Percentiles rank a stretch among this genome's conserved stretches.
phyloP scores from a whole-genome alignment of 2,888 invertebrate species.

The Antheraea assamensis region DNA sequence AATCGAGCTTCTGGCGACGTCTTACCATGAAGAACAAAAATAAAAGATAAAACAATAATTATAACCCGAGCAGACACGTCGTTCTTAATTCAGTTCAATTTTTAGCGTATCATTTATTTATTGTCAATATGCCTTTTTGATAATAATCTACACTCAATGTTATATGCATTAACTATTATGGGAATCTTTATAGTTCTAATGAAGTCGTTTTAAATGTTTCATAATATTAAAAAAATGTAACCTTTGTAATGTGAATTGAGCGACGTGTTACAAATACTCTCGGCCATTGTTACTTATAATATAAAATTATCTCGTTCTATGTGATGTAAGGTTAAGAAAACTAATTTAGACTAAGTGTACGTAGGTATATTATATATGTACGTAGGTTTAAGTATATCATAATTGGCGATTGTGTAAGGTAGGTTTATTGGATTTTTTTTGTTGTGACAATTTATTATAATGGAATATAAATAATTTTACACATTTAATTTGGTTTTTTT shows the following conservation, averaged over 20 bases:
- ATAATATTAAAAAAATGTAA: slow-evolving; percentile 25
- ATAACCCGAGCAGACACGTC: slow-evolving; percentile 42
- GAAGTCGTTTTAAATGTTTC: slow-evolving; percentile 26
- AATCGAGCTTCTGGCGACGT: slow-evolving; percentile 86
- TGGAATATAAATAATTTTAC: slow-evolving; percentile 79
- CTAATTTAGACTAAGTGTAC: slow-evolving; percentile 59
- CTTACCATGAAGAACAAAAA: slow-evolving; percentile 87
- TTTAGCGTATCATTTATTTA: slow-evolving; percentile 22
- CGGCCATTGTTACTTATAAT: slow-evolving; percentile 70
- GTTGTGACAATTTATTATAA: slow-evolving; percentile 77
- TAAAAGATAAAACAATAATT: slow-evolving; percentile 80
- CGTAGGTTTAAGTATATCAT: slow-evolving; percentile 57
- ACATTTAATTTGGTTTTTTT: slow-evolving; percentile 48
- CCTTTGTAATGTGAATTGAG: slow-evolving; percentile 53
- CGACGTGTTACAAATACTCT: slow-evolving; percentile 49
- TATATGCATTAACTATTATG: slow-evolving; percentile 24
- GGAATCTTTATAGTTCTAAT: slow-evolving; percentile 38
- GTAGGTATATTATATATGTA: slow-evolving; percentile 38
- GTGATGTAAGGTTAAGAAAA: slow-evolving; percentile 79
- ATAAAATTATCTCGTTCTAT: slow-evolving; percentile 76
- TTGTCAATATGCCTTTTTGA: slow-evolving; percentile 19
- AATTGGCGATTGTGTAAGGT: slow-evolving; percentile 63
- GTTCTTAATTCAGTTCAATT: slow-evolving; percentile 44
- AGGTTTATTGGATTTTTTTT: slow-evolving; percentile 71
- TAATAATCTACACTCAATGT: slow-evolving; percentile 18